These are phyloP conservation scores for Andrena marginata DNA, from an alignment of 2,888 invertebrate species.

Conservation along the genomic window DNA sequence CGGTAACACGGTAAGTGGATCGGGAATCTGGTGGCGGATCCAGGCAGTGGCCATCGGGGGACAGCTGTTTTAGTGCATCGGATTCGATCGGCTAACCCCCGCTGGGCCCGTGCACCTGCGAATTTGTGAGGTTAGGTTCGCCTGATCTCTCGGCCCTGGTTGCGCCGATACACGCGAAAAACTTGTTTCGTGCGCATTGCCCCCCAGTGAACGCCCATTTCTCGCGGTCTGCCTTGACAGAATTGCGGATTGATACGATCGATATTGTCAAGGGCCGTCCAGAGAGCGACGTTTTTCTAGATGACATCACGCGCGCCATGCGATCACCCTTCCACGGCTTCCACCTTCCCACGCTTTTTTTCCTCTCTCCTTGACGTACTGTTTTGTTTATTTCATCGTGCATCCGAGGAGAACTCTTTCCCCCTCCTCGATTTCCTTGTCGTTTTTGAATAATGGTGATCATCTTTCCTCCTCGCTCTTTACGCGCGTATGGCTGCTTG, in stretches of 20 bases:
- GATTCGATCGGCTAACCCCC: slow-evolving; percentile 35
- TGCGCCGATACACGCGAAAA: slow-evolving; percentile 76
- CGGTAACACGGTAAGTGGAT: slow-evolving; percentile 42
- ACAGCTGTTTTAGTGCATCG: slow-evolving; percentile 48
- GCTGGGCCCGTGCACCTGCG: slow-evolving; percentile 52
- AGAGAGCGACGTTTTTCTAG: slow-evolving; percentile 57
- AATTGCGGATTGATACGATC: slow-evolving; percentile 83
- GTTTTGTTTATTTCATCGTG: not conserved
- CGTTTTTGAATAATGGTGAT: not conserved
- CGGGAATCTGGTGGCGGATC: not conserved
- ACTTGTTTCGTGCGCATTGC: slow-evolving; percentile 77
- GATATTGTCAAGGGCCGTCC: slow-evolving; percentile 78
- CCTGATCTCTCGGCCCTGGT: slow-evolving; percentile 45
- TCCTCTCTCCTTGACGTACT: not conserved
- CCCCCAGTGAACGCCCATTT: slow-evolving; percentile 83
- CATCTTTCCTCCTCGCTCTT: not conserved
- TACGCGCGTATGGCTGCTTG: not conserved
- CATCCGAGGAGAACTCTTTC: not conserved
- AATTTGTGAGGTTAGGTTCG: slow-evolving; percentile 78
- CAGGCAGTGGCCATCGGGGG: slow-evolving; percentile 21
- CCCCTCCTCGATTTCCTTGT: not conserved
- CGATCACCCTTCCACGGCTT: slow-evolving; percentile 10
- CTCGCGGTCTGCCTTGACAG: slow-evolving; percentile 78
- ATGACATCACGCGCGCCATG: slow-evolving; percentile 40
- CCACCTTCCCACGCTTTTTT: not conserved